Conservation (phyloP, 2,888 invertebrate genomes). For the Microplitis deprimator region DNA sequence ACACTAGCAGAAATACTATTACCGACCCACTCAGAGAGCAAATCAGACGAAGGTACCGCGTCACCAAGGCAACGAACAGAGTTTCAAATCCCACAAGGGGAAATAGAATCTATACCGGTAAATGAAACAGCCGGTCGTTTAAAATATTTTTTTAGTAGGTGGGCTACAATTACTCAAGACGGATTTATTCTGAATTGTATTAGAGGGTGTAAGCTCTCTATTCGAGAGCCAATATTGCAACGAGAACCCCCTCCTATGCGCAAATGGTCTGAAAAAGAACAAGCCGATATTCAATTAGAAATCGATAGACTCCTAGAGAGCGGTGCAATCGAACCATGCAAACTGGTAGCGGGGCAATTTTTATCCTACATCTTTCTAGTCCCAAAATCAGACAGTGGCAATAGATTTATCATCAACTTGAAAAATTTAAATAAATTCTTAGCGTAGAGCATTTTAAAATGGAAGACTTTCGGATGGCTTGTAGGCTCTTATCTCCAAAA, state of each 20-base stretch:
- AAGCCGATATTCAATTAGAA: not conserved
- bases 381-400: not conserved
- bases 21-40: too few species aligned
- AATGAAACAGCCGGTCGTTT: too few species aligned
- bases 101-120: too few species aligned
- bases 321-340: constrained; percentile 17
- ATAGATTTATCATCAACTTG: not conserved
- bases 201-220: too few species aligned
- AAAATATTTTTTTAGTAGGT: not conserved
- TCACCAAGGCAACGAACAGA: too few species aligned
- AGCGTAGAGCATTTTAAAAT: constrained; percentile 10
- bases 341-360: constrained; percentile 2
- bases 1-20: too few species aligned
- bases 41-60: too few species aligned
- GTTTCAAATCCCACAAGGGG: too few species aligned
- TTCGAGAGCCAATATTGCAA: not conserved
- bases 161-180: not conserved
- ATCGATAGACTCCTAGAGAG: not conserved
- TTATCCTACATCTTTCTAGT: constrained; percentile 3
- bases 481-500: not conserved
- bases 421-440: constrained; percentile 3
- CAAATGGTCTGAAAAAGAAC: not conserved
- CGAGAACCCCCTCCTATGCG: not conserved
- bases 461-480: constrained; percentile 5
- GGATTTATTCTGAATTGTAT: not conserved